These are phyloP conservation scores for Phyto melanocephala DNA, from an alignment of 2,888 invertebrate species.

Conservation along the genomic window DNA sequence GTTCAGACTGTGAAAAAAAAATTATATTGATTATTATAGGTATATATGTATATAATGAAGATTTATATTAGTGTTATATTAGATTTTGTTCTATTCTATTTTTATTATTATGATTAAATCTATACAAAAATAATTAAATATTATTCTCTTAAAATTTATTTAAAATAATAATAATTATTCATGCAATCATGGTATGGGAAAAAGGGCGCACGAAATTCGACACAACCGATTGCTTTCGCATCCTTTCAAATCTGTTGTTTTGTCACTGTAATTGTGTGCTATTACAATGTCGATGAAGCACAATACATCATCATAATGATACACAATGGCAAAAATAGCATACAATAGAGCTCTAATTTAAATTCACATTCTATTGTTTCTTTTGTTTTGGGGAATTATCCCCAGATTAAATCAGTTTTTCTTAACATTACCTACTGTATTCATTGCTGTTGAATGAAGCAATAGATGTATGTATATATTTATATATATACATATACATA, in stretches of 20 bases:
- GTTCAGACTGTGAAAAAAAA: too few relatives aligned
- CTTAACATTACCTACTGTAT: constrained; percentile 2
- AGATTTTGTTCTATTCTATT: too few relatives aligned
- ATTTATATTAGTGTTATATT: too few relatives aligned
- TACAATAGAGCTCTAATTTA: constrained; percentile 59
- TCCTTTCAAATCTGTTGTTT: background rate
- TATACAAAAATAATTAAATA: too few relatives aligned
- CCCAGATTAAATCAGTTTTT: constrained; percentile 51
- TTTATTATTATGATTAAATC: too few relatives aligned
- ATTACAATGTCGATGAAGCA: constrained; percentile 32
- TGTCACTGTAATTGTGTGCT: constrained; percentile 40
- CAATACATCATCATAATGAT: constrained; percentile 47
- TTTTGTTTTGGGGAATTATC: constrained; percentile 53
- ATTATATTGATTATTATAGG: too few relatives aligned
- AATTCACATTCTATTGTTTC: constrained; percentile 57
- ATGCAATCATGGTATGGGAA: too few relatives aligned
- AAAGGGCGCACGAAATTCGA: background rate
- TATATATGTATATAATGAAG: too few relatives aligned
- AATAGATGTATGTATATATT: background rate
- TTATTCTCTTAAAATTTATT: too few relatives aligned
- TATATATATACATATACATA: background rate
- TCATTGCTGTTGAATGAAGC: background rate
- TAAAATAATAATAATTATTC: too few relatives aligned
- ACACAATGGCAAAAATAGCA: constrained; percentile 34
- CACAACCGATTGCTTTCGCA: background rate